Base-by-base conservation (phyloP, 2,797 vertebrate species). In the Oryzias sinensis region DNA sequence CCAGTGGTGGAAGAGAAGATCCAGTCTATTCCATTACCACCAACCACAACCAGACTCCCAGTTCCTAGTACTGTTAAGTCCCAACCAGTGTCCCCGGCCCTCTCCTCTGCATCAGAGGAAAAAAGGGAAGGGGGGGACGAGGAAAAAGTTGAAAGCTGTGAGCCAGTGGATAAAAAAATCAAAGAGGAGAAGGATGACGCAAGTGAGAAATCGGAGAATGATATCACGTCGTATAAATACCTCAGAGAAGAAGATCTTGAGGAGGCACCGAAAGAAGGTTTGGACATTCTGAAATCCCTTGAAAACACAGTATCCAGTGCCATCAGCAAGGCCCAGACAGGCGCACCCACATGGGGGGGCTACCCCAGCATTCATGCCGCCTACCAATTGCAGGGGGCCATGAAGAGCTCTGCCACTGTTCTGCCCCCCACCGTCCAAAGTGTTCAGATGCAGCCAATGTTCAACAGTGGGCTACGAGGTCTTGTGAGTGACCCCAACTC, bases 291-390 rank as follows among this genome's bases (percentile, higher is more conserved):
- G 42, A 99, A 99, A 86, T 99, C 97, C 17, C 90, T 99, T 27
- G 97, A 99, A 89, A 99, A 99, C 86, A 99, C 97, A 0, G 97
- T 99, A 53, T 96, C 95, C 59, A 95, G 95, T 49, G 97, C 97
- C 74, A 99, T 99, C 88, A 99, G 96, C 88, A 99, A 99, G 75
- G 97, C 97, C 72, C 97, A 99, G 90, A 99, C 98, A 0, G 97
- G 97, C 16, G 95, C 97, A 0, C 97, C 97, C 40, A 98, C 95
- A 1, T 99, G 97, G 97, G 97, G 97, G 7, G 97, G 97, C 42
- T 99, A 99, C 84, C 95, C 97, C 47, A 99, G 97, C 88, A 99
- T 99, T 76, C 97, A 99, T 25, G 97, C 97, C 0, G 97, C 97
- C 62, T 99, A 99, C 88, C 97, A 99, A 88, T 92, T 99, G 76